A percentile compares a stretch with the other conserved stretches of the same genome.
phyloP scores from a whole-genome alignment of 2,113 vertebrate genomes.

The Ranitomeya imitator region DNA sequence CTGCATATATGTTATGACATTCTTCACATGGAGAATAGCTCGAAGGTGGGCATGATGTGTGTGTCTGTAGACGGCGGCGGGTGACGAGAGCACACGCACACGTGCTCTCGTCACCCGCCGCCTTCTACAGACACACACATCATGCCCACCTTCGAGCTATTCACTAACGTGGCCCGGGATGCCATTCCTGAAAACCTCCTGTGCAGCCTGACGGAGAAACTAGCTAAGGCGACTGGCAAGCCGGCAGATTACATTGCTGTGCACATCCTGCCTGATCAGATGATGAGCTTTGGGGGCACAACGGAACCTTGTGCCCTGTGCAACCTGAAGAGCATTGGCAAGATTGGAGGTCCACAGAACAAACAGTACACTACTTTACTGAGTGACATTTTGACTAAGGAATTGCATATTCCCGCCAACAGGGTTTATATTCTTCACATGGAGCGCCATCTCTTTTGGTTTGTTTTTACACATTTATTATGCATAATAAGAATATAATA shows the following conservation, averaged over 20 bases:
- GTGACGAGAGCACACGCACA: no score
- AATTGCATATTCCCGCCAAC: slow-evolving; percentile 84
- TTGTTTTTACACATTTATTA: no score
- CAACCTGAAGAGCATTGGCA: slow-evolving; percentile 91
- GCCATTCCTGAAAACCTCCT: slow-evolving; percentile 80
- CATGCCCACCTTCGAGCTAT: slow-evolving; percentile 90
- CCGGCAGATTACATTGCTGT: slow-evolving; percentile 92
- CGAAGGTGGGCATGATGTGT: no score
- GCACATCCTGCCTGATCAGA: slow-evolving; percentile 86
- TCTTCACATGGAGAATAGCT: no score
- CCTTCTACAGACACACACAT: background rate
- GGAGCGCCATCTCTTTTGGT: no score
- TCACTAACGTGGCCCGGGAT: slow-evolving; percentile 85
- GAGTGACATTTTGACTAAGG: slow-evolving; percentile 85
- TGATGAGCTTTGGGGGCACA: slow-evolving; percentile 91
- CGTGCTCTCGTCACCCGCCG: background rate
- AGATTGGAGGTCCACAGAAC: slow-evolving; percentile 84
- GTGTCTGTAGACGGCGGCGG: no score
- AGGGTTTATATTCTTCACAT: no score
- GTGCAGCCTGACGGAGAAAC: slow-evolving; percentile 81
- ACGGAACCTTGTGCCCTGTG: slow-evolving; percentile 88
- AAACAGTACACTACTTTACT: slow-evolving; percentile 88
- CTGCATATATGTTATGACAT: no score
- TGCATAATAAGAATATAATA: no score
- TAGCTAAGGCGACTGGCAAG: slow-evolving; percentile 87